These are phyloP conservation scores for Alectura lathami DNA, from an alignment of 2,113 vertebrate genomes.

Conservation along the genomic window DNA sequence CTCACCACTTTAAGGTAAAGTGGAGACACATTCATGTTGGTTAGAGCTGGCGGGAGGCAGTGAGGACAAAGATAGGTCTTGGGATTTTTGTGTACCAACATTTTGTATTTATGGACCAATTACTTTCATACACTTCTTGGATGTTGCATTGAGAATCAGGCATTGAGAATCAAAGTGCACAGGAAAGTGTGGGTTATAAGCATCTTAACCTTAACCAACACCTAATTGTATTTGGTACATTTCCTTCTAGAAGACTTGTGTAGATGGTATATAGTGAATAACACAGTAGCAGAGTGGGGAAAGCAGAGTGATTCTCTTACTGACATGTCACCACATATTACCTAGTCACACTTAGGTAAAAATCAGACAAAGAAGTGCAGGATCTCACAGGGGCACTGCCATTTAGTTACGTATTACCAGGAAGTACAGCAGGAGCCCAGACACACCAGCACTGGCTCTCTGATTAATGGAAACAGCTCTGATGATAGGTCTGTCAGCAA, in stretches of 20 bases:
- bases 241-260: not conserved
- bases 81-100: fast-evolving
- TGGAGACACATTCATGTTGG: not conserved
- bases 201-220: not conserved
- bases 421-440: not conserved
- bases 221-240: not conserved
- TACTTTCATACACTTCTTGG: not conserved
- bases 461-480: not conserved
- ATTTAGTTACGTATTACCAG: not conserved
- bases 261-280: not conserved
- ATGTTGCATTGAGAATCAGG: fast-evolving
- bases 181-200: not conserved
- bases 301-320: not conserved
- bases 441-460: not conserved
- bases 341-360: not conserved
- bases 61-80: not conserved
- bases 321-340: not conserved
- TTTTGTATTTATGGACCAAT: not conserved
- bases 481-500: not conserved
- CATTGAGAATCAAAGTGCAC: not conserved
- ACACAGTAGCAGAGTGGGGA: not conserved
- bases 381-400: not conserved
- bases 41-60: not conserved
- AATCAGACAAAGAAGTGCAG: not conserved
- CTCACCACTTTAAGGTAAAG: not conserved